phyloP scores from a whole-genome alignment of 2,113 vertebrate species.

The Xiphophorus hellerii region DNA sequence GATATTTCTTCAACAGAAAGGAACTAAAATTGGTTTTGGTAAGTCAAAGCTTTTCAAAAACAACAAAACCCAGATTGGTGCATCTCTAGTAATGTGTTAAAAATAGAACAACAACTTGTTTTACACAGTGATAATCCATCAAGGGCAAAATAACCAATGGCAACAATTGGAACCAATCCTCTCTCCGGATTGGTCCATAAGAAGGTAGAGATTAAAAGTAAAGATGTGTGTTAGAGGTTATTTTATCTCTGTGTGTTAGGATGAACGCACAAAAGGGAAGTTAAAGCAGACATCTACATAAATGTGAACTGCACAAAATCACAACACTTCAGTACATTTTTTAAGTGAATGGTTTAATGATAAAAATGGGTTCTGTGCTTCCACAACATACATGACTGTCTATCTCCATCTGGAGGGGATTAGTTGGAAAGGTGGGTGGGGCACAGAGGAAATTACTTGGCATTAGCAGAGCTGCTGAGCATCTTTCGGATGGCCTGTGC shows the following conservation, averaged over 20 bases:
- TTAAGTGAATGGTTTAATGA: slow-evolving; percentile 53
- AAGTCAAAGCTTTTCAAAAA: not conserved
- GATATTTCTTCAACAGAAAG: not conserved
- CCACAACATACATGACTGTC: slow-evolving; percentile 46
- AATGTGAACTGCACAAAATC: slow-evolving; percentile 72
- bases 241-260: slow-evolving; percentile 33
- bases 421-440: slow-evolving; percentile 38
- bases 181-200: slow-evolving; percentile 19
- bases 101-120: slow-evolving; percentile 30
- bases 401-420: slow-evolving; percentile 33
- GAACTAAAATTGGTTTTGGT: not conserved
- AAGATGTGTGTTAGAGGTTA: slow-evolving; percentile 23
- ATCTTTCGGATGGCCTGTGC: slow-evolving; percentile 85
- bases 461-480: slow-evolving; percentile 84
- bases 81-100: slow-evolving; percentile 1
- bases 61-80: not conserved
- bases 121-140: slow-evolving; percentile 37
- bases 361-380: slow-evolving; percentile 54
- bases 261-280: slow-evolving; percentile 53
- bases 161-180: slow-evolving; percentile 25
- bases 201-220: slow-evolving; percentile 11
- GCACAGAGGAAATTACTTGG: slow-evolving; percentile 76
- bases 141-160: slow-evolving; percentile 17
- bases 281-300: slow-evolving; percentile 56
- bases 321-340: slow-evolving; percentile 68